A percentile compares a stretch with the other conserved stretches of the same genome.
phyloP scores from a whole-genome alignment of 2,797 vertebrate species.

The Vultur gryphus region DNA sequence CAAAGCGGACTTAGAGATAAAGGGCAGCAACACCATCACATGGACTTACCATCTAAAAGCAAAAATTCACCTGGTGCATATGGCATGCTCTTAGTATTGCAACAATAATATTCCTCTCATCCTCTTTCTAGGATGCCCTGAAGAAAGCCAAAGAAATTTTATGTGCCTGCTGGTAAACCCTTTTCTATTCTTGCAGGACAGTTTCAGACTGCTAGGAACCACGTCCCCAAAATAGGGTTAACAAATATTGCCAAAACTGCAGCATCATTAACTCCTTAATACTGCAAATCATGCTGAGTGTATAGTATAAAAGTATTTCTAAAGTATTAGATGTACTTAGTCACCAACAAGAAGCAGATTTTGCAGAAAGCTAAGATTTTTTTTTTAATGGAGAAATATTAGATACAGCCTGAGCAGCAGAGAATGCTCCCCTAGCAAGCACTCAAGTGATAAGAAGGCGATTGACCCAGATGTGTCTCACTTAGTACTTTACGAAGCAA shows the following conservation, averaged over 20 bases:
- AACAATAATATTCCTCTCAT: neutral
- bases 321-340: neutral
- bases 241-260: neutral
- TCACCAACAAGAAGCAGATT: neutral
- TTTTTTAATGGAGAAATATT: neutral
- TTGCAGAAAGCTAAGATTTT: neutral
- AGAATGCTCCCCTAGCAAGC: neutral
- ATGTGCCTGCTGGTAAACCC: neutral
- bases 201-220: neutral
- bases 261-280: neutral
- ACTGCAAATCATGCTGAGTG: neutral
- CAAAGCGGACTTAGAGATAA: neutral
- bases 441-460: neutral
- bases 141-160: neutral
- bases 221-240: neutral
- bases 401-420: neutral
- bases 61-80: fast-evolving
- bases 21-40: neutral
- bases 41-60: neutral
- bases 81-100: neutral
- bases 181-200: neutral
- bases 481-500: neutral
- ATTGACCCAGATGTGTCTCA: neutral
- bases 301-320: neutral
- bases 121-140: neutral